Evolutionary conservation across 2,888 invertebrate species (phyloP).

Genomic region (Bhutanitis thaidina): DNA sequence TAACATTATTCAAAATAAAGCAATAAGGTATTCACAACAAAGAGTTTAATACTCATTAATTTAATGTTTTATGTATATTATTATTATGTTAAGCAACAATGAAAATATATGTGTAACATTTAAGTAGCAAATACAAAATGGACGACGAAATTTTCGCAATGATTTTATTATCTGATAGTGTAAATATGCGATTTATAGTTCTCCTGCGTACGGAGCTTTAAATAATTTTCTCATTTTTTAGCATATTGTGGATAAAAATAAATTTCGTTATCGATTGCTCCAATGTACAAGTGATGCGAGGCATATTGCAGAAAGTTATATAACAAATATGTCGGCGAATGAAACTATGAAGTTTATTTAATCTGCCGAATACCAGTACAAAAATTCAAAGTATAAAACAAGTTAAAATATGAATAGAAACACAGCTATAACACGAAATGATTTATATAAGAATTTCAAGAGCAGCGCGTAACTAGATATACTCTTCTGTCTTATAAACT

Average conservation of each 20-base stretch:
- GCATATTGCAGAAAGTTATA: conserved; percentile 20
- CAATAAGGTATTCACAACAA: too few species aligned
- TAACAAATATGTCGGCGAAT: conserved; percentile 6
- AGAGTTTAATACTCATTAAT: too few species aligned
- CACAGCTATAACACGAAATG: not conserved
- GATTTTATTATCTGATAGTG: not conserved
- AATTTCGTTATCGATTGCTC: conserved; percentile 6
- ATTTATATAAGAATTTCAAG: conserved; percentile 3
- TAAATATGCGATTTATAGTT: not conserved
- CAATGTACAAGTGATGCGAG: not conserved
- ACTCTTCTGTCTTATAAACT: conserved; percentile 1
- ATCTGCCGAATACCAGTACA: not conserved
- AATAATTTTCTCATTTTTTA: not conserved
- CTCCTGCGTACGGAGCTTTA: too few species aligned
- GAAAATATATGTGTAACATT: too few species aligned
- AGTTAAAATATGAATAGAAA: not conserved
- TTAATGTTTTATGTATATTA: too few species aligned
- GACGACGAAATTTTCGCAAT: conserved; percentile 3
- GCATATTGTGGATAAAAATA: too few species aligned
- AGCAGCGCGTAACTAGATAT: not conserved
- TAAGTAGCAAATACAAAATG: conserved; percentile 9
- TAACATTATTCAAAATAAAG: not conserved
- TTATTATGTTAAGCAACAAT: too few species aligned
- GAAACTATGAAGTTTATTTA: not conserved
- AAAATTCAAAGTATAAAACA: not conserved